Base-by-base conservation (phyloP, 2,113 vertebrate genomes). In the Trochalopteron elliotii region DNA sequence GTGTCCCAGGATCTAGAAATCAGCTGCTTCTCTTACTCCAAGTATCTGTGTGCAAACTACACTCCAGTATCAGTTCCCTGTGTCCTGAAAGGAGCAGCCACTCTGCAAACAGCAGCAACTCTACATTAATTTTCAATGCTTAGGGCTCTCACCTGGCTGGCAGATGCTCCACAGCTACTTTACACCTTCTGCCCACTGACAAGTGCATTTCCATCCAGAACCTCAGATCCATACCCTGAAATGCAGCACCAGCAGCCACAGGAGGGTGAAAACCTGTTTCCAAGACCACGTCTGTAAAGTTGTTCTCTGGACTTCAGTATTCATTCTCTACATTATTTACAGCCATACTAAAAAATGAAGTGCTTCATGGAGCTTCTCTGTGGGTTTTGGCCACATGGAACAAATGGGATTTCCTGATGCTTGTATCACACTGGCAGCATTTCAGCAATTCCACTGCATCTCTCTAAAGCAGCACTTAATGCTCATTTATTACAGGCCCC, bases 361-460 rank as follows among this genome's bases (percentile, higher is more conserved):
- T 61, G 77, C 74, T 95, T 87, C 11, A 7, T 28, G 53, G 94
- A 93, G 89, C 70, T 95, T 85, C 87, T 94, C 70, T 31, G 57
- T 61, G 84, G 70, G 87, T 83, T 96, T 91, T 89, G 94, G 87
- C 89, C 84, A 79, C 89, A 20, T 35, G 87, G 95, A 95, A 93
- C 53, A 95, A 94, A 95, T 74, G 91, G 1, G 21, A 91, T 96
- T 96, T 96, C 96, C 84, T 65, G 91, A 89, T 77, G 89, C 65
- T 79, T 77, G 35, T 76, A 65, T 85, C 74, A 15, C 33, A 6
- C 17, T 91, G 89, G 91, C 95, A 91, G 87, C 30, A 15, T 61
- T 93, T 93, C 89, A 94, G 70, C 81, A 76, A 68, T 82, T 82
- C 52, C 61, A 80, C 52, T 12, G 67, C 87, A 87, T 42, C 65